phyloP scores from a whole-genome alignment of 2,113 vertebrate species.

The Motacilla alba region DNA sequence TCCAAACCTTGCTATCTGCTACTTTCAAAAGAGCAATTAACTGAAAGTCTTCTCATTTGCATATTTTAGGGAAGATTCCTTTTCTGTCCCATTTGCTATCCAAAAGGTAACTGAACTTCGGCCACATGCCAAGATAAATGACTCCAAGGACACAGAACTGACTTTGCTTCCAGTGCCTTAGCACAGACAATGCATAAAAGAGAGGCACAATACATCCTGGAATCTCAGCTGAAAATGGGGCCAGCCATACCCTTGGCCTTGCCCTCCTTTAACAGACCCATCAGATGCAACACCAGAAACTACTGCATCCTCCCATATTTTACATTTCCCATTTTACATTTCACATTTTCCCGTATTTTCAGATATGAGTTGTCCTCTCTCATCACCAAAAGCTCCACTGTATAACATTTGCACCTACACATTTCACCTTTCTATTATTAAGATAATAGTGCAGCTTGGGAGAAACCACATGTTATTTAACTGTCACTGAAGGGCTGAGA shows the following conservation, averaged over 20 bases:
- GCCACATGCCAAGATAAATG: background rate
- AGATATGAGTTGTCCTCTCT: background rate
- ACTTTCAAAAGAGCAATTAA: background rate
- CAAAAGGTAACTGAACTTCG: background rate
- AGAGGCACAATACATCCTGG: background rate
- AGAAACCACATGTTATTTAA: background rate
- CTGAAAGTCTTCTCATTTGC: background rate
- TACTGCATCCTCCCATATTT: background rate
- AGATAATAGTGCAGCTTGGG: background rate
- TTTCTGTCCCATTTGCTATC: background rate
- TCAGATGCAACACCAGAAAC: background rate
- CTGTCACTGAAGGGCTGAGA: background rate
- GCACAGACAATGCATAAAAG: background rate
- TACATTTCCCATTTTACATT: no score
- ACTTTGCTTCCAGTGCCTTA: background rate
- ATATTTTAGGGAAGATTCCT: background rate
- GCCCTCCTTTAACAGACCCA: background rate
- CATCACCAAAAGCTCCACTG: background rate
- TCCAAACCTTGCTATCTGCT: background rate
- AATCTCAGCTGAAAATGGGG: background rate
- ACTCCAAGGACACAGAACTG: background rate
- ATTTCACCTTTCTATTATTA: background rate
- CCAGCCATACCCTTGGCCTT: background rate
- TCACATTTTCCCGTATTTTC: accelerated
- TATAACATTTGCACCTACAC: background rate